A percentile compares a stretch with the other conserved stretches of the same genome.
phyloP scores from a whole-genome alignment of 2,797 vertebrate genomes.

The Silurus aristotelis region DNA sequence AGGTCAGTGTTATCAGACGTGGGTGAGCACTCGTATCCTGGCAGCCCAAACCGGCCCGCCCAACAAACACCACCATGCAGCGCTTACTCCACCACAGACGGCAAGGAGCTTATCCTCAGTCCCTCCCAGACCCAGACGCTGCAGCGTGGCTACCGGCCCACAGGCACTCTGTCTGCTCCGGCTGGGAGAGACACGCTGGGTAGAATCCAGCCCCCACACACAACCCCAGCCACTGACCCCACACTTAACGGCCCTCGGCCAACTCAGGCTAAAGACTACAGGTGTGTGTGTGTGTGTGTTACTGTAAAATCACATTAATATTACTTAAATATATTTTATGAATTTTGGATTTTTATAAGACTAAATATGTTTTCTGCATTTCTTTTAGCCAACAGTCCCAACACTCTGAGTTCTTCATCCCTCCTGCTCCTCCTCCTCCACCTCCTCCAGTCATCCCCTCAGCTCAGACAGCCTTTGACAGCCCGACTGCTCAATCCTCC shows the following conservation, averaged over 20 bases:
- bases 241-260: slow-evolving; percentile 86
- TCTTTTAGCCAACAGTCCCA: slow-evolving; percentile 73
- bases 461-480: slow-evolving; percentile 85
- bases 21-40: slow-evolving; percentile 82
- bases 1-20: slow-evolving; percentile 83
- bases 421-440: slow-evolving; percentile 81
- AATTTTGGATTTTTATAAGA: neutral
- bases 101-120: slow-evolving; percentile 78
- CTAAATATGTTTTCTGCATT: neutral
- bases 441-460: slow-evolving; percentile 85
- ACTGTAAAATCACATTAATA: neutral
- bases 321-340: neutral
- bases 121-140: slow-evolving; percentile 76
- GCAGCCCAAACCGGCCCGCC: slow-evolving; percentile 84
- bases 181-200: slow-evolving; percentile 80
- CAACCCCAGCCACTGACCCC: slow-evolving; percentile 71
- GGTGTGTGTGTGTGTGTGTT: slow-evolving; percentile 50
- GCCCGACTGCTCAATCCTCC: slow-evolving; percentile 69
- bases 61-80: slow-evolving; percentile 74
- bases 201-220: slow-evolving; percentile 79
- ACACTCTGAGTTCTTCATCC: slow-evolving; percentile 84
- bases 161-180: slow-evolving; percentile 46
- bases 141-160: slow-evolving; percentile 79
- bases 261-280: slow-evolving; percentile 84
- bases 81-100: slow-evolving; percentile 69